Evolutionary conservation across 2,113 vertebrate species (phyloP).

Genomic region (Actenoides lindsayi): DNA sequence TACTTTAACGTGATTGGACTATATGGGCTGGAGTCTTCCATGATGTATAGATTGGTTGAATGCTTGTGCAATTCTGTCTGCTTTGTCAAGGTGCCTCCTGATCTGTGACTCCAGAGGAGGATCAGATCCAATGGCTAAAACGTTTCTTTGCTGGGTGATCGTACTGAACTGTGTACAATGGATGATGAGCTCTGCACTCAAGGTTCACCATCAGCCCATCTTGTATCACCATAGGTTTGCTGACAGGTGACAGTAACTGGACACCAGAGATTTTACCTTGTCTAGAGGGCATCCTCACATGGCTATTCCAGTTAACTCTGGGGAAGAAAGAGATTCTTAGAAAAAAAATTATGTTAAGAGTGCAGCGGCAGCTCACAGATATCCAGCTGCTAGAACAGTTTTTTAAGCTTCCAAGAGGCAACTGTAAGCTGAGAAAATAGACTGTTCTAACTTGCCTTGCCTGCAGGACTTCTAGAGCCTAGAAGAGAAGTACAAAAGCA

Average conservation of each 20-base stretch:
- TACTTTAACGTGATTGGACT: neutral
- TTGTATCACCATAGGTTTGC: neutral
- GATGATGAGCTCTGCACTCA: neutral
- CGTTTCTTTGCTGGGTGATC: neutral
- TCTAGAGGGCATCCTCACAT: neutral
- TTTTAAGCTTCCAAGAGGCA: neutral
- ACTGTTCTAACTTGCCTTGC: neutral
- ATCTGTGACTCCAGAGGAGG: neutral
- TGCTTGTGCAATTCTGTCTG: neutral
- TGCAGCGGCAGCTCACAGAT: neutral
- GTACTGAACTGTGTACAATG: neutral
- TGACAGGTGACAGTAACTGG: neutral
- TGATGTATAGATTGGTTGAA: neutral
- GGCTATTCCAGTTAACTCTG: neutral
- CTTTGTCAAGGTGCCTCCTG: neutral
- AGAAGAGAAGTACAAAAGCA: neutral
- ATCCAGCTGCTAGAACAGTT: neutral
- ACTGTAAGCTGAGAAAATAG: neutral
- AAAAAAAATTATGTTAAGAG: neutral
- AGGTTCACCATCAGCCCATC: neutral
- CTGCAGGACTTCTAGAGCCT: neutral
- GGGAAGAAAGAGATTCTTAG: neutral
- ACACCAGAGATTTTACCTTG: neutral
- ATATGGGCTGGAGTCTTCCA: accelerated
- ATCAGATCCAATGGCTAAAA: neutral